phyloP scores from a whole-genome alignment of 2,797 vertebrate genomes.

The Tiaroga cobitis region DNA sequence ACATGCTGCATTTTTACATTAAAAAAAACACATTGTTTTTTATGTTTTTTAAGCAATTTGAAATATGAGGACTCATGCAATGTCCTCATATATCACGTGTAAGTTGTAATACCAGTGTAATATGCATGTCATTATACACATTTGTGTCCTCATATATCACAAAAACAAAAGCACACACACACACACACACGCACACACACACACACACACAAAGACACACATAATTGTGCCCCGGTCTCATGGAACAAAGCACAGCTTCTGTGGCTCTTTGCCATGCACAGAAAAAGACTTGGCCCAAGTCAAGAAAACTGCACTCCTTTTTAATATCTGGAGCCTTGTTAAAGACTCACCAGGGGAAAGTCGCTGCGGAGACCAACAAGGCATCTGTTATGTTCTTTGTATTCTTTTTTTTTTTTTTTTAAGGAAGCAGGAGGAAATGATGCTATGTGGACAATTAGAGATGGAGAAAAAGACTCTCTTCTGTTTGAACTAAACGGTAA shows the following conservation, averaged over 20 bases:
- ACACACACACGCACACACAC: too few relatives aligned
- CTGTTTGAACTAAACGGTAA: constrained; percentile 11
- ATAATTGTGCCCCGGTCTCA: constrained; percentile 64
- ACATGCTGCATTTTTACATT: too few relatives aligned
- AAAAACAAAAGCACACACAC: too few relatives aligned
- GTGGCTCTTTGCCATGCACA: constrained; percentile 73
- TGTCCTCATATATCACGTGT: too few relatives aligned
- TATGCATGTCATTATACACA: too few relatives aligned
- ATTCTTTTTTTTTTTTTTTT: constrained; percentile 20
- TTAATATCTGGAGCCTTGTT: constrained; percentile 47
- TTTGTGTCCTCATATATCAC: too few relatives aligned
- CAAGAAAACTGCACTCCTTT: constrained; percentile 56
- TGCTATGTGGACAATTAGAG: constrained; percentile 12
- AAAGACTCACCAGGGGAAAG: constrained; percentile 39
- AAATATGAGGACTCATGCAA: too few relatives aligned
- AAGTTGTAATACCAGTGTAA: too few relatives aligned
- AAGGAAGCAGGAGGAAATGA: neutral
- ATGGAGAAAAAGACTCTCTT: neutral
- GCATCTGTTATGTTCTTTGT: constrained; percentile 43
- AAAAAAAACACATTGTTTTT: too few relatives aligned
- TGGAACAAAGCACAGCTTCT: constrained; percentile 73
- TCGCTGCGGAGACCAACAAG: constrained; percentile 30
- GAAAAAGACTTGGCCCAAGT: constrained; percentile 66
- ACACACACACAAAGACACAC: constrained; percentile 16
- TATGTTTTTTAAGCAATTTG: too few relatives aligned